A percentile compares a stretch with the other conserved stretches of the same genome.
phyloP scores from a whole-genome alignment of 2,797 vertebrate species.

The Cetoscarus ocellatus region DNA sequence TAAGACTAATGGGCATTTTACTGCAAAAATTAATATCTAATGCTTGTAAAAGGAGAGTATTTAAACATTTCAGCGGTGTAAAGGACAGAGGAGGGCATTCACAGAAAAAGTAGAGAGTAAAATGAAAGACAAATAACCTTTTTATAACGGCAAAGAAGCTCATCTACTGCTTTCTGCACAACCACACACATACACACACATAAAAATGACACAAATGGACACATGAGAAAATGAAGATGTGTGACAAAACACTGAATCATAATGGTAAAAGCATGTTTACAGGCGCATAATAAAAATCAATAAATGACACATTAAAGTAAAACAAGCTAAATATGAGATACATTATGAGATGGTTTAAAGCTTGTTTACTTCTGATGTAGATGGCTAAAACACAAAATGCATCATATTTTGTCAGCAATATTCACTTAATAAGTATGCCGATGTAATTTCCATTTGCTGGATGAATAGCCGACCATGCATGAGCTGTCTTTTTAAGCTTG shows the following conservation, averaged over 20 bases:
- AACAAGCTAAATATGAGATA: too few species aligned
- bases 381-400: too few species aligned
- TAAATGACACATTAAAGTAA: too few species aligned
- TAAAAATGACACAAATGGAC: constrained; percentile 51
- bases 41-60: neutral
- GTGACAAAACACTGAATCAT: constrained; percentile 10
- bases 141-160: constrained; percentile 47
- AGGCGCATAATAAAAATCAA: neutral
- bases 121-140: constrained; percentile 61
- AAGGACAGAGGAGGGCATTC: constrained; percentile 37
- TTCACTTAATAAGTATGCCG: too few species aligned
- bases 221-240: constrained; percentile 30
- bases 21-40: neutral
- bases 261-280: neutral
- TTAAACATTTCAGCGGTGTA: neutral
- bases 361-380: too few species aligned
- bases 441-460: constrained; percentile 6
- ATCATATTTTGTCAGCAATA: too few species aligned
- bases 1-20: too few species aligned
- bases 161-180: constrained; percentile 70
- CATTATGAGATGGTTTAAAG: too few species aligned
- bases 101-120: constrained; percentile 10
- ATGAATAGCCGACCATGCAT: neutral
- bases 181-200: constrained; percentile 21
- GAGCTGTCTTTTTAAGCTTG: neutral